Evolutionary conservation across 2,113 vertebrate species (phyloP), one percentile per base, ranked within the genome.

Genomic region (Thunnus thynnus): DNA sequence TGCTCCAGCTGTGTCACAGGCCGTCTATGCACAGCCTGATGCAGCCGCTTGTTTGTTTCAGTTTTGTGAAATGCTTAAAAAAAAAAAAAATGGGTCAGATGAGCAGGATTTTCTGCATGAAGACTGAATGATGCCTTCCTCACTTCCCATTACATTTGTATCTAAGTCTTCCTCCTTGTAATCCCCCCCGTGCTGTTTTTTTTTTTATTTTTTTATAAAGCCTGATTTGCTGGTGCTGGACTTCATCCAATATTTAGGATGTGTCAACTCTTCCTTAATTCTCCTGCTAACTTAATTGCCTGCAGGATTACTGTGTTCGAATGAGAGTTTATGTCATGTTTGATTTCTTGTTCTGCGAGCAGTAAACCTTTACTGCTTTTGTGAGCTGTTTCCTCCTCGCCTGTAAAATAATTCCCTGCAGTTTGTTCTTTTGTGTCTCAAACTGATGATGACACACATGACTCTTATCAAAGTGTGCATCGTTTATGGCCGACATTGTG

Each of bases 201-300:
- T 63, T 22, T 22, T 22, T 20, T 70, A 14, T 2, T 47, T 41
- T 30, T 11, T 14, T 50, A 32, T 7, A 69, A 36, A 12, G 20
- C 50, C 32, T 69, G 51, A 77, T 78, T 71, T 67, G 60, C 18
- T 30, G 44, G 58, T 52, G 61, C 75, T 64, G 72, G 88, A 78
- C 76, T 72, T 47, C 60, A 61, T 79, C 76, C 69, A 74, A 32
- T 62, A 44, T 75, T 74, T 46, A 69, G 44, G 58, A 86, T 64
- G 83, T 79, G 77, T 83, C 72, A 46, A 56, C 73, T 73, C 50
- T 56, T 44, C 41, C 51, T 65, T 87, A 57, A 77, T 64, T 83
- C 72, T 74, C 11, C 13, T 0, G 55, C 47, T 48, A 57, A 41
- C 52, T 16, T 76, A 73, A 85, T 80, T 72, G 71, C 57, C 69